phyloP scores from a whole-genome alignment of 2,888 invertebrate species.

The Julus scandinavius region DNA sequence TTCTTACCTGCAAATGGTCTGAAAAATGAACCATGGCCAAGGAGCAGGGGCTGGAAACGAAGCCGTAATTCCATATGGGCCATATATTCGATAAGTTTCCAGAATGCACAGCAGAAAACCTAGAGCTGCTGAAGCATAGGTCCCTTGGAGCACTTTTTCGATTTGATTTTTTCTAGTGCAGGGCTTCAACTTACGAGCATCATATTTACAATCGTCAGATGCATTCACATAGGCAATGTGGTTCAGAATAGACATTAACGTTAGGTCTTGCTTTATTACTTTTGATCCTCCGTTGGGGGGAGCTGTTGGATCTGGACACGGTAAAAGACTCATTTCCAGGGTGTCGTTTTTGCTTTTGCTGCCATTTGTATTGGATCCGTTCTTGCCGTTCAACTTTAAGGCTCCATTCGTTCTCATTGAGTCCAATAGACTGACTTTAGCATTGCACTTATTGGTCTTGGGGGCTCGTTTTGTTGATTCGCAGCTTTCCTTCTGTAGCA shows the following conservation, averaged over 20 bases:
- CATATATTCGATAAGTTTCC: slow-evolving; percentile 69
- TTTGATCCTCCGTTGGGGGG: slow-evolving; percentile 57
- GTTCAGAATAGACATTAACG: slow-evolving; percentile 70
- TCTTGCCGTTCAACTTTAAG: slow-evolving; percentile 32
- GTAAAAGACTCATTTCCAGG: slow-evolving; percentile 55
- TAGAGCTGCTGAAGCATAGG: slow-evolving; percentile 68
- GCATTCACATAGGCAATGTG: slow-evolving; percentile 71
- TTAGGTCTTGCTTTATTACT: slow-evolving; percentile 62
- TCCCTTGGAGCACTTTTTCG: slow-evolving; percentile 69
- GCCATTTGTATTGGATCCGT: not conserved
- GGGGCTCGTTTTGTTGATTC: slow-evolving; percentile 7
- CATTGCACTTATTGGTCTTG: slow-evolving; percentile 43
- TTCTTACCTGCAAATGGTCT: slow-evolving; percentile 66
- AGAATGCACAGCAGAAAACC: slow-evolving; percentile 70
- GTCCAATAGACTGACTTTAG: not conserved
- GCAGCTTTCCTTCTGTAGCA: not conserved
- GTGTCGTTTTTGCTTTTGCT: slow-evolving; percentile 52
- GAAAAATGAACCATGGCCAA: slow-evolving; percentile 72
- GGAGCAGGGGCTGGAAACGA: slow-evolving; percentile 64
- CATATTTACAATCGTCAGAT: slow-evolving; percentile 62
- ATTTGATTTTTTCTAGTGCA: slow-evolving; percentile 65
- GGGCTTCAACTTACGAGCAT: slow-evolving; percentile 58
- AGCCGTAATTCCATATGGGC: slow-evolving; percentile 68
- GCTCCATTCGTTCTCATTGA: slow-evolving; percentile 15
- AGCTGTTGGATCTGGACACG: slow-evolving; percentile 65